Conservation (phyloP, 2,113 vertebrate species). For the Pampusana beccarii region DNA sequence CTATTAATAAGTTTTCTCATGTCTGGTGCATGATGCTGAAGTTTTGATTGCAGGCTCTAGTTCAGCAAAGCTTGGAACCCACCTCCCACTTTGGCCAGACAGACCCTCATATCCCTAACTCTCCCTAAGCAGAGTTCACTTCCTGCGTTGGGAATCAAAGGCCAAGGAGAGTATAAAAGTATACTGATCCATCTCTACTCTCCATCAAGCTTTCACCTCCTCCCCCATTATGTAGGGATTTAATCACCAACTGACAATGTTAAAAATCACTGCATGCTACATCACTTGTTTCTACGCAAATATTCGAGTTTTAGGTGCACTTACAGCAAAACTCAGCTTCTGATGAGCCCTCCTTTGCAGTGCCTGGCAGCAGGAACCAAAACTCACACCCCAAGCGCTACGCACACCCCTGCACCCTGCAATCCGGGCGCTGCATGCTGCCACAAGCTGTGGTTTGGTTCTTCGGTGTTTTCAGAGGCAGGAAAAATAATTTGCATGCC, state of each 20-base stretch:
- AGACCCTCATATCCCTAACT: not conserved
- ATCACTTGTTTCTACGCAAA: not conserved
- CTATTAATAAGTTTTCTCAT: not conserved
- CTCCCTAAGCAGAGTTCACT: not conserved
- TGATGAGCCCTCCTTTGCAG: not conserved
- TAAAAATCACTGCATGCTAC: not conserved
- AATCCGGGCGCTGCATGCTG: accelerated
- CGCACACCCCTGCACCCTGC: accelerated
- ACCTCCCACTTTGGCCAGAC: not conserved
- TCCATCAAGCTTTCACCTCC: not conserved
- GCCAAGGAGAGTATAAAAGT: not conserved
- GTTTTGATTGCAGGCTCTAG: not conserved
- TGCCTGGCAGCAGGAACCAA: not conserved
- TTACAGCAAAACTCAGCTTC: not conserved
- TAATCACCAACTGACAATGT: not conserved
- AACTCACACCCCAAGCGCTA: not conserved
- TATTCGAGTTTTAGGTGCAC: not conserved
- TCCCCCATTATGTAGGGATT: not conserved
- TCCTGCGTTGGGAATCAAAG: not conserved
- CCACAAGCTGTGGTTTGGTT: not conserved
- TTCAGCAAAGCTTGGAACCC: not conserved
- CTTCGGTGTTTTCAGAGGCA: not conserved
- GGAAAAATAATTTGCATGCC: not conserved
- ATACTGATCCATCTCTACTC: not conserved
- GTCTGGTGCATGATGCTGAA: not conserved